A percentile compares a stretch with the other conserved stretches of the same genome.
Conservation (phyloP, 2,888 invertebrate genomes). For the Mesorhabditis spiculigera region DNA sequence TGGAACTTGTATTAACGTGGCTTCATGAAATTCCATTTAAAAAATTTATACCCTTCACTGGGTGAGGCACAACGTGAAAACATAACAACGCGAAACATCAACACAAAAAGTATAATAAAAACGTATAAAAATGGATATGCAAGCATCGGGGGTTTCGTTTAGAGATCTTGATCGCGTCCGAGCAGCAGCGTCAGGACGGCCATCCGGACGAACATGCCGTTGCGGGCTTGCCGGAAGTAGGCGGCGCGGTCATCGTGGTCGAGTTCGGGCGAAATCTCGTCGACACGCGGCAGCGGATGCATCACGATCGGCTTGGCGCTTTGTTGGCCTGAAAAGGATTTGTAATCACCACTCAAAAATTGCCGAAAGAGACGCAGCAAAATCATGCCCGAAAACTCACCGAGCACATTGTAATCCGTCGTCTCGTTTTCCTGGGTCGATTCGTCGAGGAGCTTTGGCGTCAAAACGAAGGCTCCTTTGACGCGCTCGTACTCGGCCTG, state of each 20-base stretch:
- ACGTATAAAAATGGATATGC: too few species aligned
- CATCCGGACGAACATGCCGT: conserved; percentile 97
- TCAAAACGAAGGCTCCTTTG: conserved; percentile 78
- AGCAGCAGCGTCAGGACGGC: conserved; percentile 87
- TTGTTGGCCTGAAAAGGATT: conserved; percentile 17
- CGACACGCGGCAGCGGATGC: conserved; percentile 90
- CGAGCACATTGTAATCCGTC: not conserved
- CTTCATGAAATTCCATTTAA: too few species aligned
- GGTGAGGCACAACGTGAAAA: too few species aligned
- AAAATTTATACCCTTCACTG: too few species aligned
- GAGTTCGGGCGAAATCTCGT: conserved; percentile 89
- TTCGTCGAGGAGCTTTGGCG: conserved; percentile 88
- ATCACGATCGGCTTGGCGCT: conserved; percentile 66
- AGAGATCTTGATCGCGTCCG: conserved; percentile 61
- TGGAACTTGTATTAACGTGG: too few species aligned
- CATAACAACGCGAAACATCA: too few species aligned
- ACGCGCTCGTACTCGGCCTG: conserved; percentile 22
- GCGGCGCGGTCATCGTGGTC: conserved; percentile 94
- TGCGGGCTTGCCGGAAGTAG: conserved; percentile 95
- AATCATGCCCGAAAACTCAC: not conserved
- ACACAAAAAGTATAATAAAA: too few species aligned
- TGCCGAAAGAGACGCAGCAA: not conserved
- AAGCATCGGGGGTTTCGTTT: not conserved
- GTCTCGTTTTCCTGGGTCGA: conserved; percentile 21
- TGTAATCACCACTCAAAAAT: not conserved